Conservation (phyloP, 2,797 vertebrate genomes). For the Choloepus didactylus region DNA sequence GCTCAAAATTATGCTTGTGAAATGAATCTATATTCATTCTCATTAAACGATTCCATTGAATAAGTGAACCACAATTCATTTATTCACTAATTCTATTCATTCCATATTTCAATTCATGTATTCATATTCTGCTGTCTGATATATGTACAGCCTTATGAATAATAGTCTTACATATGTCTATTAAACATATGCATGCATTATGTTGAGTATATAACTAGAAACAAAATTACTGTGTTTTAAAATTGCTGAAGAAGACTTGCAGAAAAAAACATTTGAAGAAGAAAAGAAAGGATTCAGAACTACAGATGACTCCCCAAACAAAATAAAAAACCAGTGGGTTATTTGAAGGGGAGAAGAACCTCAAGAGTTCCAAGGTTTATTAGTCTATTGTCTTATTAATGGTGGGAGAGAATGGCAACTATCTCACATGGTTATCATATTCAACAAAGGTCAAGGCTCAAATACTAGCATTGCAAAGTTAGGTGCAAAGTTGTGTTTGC, state of each 20-base stretch:
- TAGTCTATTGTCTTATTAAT: background rate
- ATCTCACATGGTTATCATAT: background rate
- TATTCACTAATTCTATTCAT: background rate
- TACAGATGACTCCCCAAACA: background rate
- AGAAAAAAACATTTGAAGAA: background rate
- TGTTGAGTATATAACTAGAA: background rate
- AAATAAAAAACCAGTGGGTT: background rate
- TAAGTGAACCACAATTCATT: background rate
- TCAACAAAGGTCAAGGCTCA: conserved; percentile 8
- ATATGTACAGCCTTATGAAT: too few relatives aligned
- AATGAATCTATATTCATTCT: background rate
- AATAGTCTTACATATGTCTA: background rate
- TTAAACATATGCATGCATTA: background rate
- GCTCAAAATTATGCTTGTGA: background rate
- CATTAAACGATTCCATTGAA: background rate
- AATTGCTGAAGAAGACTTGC: conserved; percentile 47
- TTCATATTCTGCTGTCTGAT: background rate
- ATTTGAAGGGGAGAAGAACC: background rate
- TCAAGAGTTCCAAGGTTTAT: background rate
- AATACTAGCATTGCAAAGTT: background rate
- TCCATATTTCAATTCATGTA: background rate
- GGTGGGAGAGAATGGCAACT: background rate
- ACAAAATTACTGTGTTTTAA: conserved; percentile 14
- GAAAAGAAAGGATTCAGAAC: conserved; percentile 15
- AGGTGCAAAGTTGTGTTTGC: background rate